phyloP scores from a whole-genome alignment of 1,140 invertebrate species.

The Oreohelix idahoensis region DNA sequence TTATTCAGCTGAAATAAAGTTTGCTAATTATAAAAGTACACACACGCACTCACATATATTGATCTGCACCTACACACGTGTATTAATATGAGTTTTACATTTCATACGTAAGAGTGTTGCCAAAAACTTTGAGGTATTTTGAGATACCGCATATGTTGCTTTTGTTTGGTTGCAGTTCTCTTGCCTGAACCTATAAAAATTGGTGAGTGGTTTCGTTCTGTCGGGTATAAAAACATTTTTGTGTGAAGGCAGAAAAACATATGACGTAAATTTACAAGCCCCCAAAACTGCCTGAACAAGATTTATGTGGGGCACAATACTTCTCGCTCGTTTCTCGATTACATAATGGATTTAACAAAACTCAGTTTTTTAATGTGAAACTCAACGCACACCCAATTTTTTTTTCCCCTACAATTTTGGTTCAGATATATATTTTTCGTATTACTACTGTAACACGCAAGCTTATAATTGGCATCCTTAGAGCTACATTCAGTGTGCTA shows the following conservation, averaged over 20 bases:
- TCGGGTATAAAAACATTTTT: background rate
- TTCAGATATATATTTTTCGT: background rate
- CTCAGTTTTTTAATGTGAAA: background rate
- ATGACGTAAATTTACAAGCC: background rate
- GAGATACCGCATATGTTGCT: background rate
- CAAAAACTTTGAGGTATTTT: too few species aligned
- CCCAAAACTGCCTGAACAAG: background rate
- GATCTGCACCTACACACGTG: too few species aligned
- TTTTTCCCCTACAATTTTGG: too few species aligned
- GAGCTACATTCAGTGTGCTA: too few species aligned
- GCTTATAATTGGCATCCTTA: background rate
- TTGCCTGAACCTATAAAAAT: background rate
- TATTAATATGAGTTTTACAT: too few species aligned
- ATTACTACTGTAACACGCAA: background rate
- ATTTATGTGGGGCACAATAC: constrained; percentile 10
- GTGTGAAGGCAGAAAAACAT: constrained; percentile 2
- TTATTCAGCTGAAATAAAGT: too few species aligned
- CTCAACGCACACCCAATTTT: background rate
- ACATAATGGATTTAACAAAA: constrained; percentile 4
- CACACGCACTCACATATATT: too few species aligned
- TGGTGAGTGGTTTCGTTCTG: background rate
- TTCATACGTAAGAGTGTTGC: too few species aligned
- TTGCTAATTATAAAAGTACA: too few species aligned
- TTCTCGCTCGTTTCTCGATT: background rate
- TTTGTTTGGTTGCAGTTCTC: background rate